Evolutionary conservation across 2,113 vertebrate species (phyloP).

Genomic region (Oncorhynchus keta): DNA sequence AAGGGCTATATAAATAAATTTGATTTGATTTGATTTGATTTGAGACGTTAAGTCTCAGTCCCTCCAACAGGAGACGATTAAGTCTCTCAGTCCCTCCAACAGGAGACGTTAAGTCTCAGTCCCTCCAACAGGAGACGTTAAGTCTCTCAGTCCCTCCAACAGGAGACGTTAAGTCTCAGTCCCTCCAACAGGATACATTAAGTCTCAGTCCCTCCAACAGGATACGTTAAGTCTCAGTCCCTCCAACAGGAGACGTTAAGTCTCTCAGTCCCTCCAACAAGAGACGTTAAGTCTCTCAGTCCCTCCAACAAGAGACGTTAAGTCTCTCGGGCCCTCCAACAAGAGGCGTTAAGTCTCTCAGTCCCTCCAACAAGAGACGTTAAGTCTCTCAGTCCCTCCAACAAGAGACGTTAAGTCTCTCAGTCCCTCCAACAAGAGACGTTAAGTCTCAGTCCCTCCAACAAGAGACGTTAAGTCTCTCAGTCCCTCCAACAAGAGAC

Average conservation of each 20-base stretch:
- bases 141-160: slow-evolving; percentile 61
- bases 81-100: slow-evolving; percentile 54
- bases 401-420: slow-evolving; percentile 56
- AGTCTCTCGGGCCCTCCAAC: slow-evolving; percentile 55
- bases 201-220: slow-evolving; percentile 55
- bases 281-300: not conserved
- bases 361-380: slow-evolving; percentile 28
- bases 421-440: slow-evolving; percentile 46
- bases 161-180: slow-evolving; percentile 1
- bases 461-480: slow-evolving; percentile 44
- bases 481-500: slow-evolving; percentile 46
- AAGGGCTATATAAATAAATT: too few species aligned
- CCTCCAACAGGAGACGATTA: slow-evolving; percentile 52
- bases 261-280: slow-evolving; percentile 59
- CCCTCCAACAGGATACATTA: slow-evolving; percentile 53
- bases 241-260: slow-evolving; percentile 51
- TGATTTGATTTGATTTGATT: too few species aligned
- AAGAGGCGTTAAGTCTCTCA: slow-evolving; percentile 63
- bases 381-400: slow-evolving; percentile 40
- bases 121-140: too few species aligned
- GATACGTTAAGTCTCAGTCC: slow-evolving; percentile 13
- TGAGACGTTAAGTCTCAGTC: slow-evolving; percentile 11
- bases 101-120: not conserved
- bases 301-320: slow-evolving; percentile 53
- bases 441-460: slow-evolving; percentile 23